Evolutionary conservation across 1,140 invertebrate genomes (phyloP), one percentile per base, ranked within the genome.

Genomic region (Anagrus nilaparvatae): DNA sequence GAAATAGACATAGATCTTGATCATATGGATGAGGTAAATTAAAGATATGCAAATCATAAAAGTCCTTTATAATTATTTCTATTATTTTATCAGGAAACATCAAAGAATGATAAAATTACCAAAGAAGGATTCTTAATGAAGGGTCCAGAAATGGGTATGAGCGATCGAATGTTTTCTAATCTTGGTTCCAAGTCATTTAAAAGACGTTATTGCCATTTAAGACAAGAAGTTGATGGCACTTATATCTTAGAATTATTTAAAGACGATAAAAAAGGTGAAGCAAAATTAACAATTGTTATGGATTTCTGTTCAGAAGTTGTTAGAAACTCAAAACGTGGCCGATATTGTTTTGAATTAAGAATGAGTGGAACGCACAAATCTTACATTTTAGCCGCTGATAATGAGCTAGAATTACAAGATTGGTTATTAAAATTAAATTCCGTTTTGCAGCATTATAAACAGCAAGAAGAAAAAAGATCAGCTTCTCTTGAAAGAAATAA

Each of bases 181-280:
- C 81, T 88, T 52, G 84, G 82, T 17, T 84, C 84, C 10, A 88
- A 88, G 59, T 90, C 89, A 31, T 94, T 93, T 58, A 94, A 94
- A 68, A 76, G 84, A 60, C 74, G 89, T 38, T 93, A 84, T 68
- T 91, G 89, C 67, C 83, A 83, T 67, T 71, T 95, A 53, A 72
- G 88, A 39, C 83, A 87, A 65, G 87, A 92, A 67, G 79, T 88
- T 21, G 88, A 93, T 65, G 87, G 86, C 9, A 88, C 87, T 1
- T 91, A 91, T 53, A 84, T 89, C 53, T 71, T 95, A 16, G 87
- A 93, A 66, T 76, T 94, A 53, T 87, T 87, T 59, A 95, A 94
- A 70, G 90, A 94, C 70, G 88, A 94, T 40, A 87, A 84, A 57
- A 90, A 88, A 65, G 78, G 76, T 3, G 89, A 94, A 55, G 82